A percentile compares a stretch with the other conserved stretches of the same genome.
Conservation (phyloP, 2,888 invertebrate species). For the Coremacera marginata region DNA sequence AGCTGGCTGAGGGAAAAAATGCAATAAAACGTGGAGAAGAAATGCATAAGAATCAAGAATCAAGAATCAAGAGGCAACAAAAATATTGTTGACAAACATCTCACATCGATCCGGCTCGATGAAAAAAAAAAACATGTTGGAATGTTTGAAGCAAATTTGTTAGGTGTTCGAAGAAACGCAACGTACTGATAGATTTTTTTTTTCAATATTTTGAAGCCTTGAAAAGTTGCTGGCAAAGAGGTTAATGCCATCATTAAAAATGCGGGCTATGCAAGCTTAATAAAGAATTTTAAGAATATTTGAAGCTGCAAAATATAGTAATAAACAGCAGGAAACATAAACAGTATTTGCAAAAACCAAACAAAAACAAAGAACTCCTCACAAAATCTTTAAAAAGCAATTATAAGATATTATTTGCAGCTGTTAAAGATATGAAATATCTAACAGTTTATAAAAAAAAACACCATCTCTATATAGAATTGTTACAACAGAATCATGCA, state of each 20-base stretch:
- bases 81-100: neutral
- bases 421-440: neutral
- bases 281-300: neutral
- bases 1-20: neutral
- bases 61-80: conserved; percentile 19
- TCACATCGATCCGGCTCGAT: neutral
- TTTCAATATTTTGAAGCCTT: neutral
- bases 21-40: neutral
- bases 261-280: neutral
- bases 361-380: neutral
- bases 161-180: neutral
- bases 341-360: neutral
- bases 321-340: conserved; percentile 6
- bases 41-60: conserved; percentile 14
- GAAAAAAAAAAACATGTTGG: conserved; percentile 24
- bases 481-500: conserved; percentile 5
- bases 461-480: neutral
- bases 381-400: neutral
- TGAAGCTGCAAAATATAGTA: neutral
- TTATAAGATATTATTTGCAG: neutral
- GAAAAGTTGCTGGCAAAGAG: conserved; percentile 14
- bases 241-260: conserved; percentile 37
- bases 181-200: neutral
- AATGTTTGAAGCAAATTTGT: conserved; percentile 13
- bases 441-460: neutral